A percentile compares a stretch with the other conserved stretches of the same genome.
phyloP scores from a whole-genome alignment of 2,888 invertebrate genomes.

The Synergus laeviventris region DNA sequence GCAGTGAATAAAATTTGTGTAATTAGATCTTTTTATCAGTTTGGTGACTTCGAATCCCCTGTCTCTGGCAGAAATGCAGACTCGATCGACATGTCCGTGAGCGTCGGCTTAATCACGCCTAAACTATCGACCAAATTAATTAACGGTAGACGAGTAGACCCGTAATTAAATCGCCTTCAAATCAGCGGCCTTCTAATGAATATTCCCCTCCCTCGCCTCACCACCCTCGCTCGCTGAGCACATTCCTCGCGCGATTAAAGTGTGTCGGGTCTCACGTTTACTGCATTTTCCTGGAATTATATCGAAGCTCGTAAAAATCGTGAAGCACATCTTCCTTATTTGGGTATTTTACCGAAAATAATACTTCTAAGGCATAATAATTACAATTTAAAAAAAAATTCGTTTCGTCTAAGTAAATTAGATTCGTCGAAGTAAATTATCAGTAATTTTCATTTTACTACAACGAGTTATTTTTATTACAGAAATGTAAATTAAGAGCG shows the following conservation, averaged over 20 bases:
- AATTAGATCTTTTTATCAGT: constrained; percentile 46
- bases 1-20: constrained; percentile 41
- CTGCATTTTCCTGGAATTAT: constrained; percentile 57
- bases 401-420: no score
- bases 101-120: constrained; percentile 64
- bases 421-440: no score
- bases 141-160: constrained; percentile 64
- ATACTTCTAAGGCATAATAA: neutral
- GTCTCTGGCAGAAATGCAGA: constrained; percentile 31
- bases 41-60: constrained; percentile 24
- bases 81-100: constrained; percentile 43
- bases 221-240: constrained; percentile 47
- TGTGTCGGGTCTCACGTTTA: constrained; percentile 54
- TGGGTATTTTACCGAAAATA: neutral
- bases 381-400: neutral
- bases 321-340: constrained; percentile 20
- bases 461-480: no score
- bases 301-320: constrained; percentile 22
- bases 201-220: constrained; percentile 62
- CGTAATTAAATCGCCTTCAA: constrained; percentile 70
- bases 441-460: no score
- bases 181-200: constrained; percentile 69
- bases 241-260: constrained; percentile 57
- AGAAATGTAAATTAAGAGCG: no score
- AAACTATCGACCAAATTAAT: constrained; percentile 71